Base-by-base conservation (phyloP, 53 echinoderm and acorn worm species). In the Antedon mediterranea region DNA sequence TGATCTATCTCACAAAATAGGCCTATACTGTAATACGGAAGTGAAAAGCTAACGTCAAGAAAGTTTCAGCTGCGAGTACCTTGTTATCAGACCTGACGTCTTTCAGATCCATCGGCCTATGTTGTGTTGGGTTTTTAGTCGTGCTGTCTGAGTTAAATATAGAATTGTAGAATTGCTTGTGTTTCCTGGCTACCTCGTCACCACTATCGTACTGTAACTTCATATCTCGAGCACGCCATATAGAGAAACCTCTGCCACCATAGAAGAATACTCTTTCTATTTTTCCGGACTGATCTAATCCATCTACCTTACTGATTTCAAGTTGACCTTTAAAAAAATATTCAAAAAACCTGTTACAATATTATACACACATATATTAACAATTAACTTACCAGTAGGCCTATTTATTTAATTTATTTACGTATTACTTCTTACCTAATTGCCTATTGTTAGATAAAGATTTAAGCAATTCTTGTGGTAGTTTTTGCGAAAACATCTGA, bases 221-320 rank as follows among this genome's bases (percentile, higher is more conserved):
- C 70, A 91, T 33, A 33, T 91, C 86, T 28, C 72, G 73, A 7
- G 91, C 83, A 6, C 84, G 32, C 32, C 88, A 76, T 32, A 91
- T 74, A 32, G 91, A 83, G 33, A 91, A 80, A 18, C 91, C 85
- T 28, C 91, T 88, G 29, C 85, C 85, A 42, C 91, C 91, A 31
- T 78, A 88, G 83, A 83, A 81, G 73, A 83, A 81, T 6, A 87
- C 85, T 13, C 79, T 73, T 31, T 85, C 81, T 26, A 87, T 43
- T 43, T 91, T 83, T 43, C 27, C 74, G 42, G 76, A 32, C 6
- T 27, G 6, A 79, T 74, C 85, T 26, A 82, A 71, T 26, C 91
- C 91, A 71, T 91, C 91, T 0, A 83, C 73, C 0, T 75, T 73
- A 76, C 91, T 91, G 81, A 91, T 85, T 41, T 80, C 80, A 11